A percentile compares a stretch with the other conserved stretches of the same genome.
phyloP scores from a whole-genome alignment of 1,140 invertebrate genomes.

The Saccostrea glomerata region DNA sequence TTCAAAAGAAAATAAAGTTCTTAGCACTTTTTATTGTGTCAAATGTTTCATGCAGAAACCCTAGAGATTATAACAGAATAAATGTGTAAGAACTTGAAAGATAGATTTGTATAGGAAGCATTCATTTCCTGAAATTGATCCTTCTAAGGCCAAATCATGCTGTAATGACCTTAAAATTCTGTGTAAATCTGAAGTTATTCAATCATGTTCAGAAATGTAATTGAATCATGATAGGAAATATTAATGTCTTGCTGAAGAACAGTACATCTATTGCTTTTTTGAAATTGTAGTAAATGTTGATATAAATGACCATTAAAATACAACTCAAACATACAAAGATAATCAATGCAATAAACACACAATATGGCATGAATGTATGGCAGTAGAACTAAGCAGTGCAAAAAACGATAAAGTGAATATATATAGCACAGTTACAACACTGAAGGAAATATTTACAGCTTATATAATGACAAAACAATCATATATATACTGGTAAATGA shows the following conservation, averaged over 20 bases:
- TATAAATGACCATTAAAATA: neutral
- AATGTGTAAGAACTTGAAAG: too few species aligned
- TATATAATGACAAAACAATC: neutral
- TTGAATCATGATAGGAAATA: too few species aligned
- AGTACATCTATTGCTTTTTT: slow-evolving; percentile 6
- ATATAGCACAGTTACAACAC: neutral
- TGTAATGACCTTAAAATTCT: neutral
- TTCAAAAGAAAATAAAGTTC: too few species aligned
- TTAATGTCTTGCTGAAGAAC: neutral
- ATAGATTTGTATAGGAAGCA: too few species aligned
- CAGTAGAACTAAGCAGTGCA: slow-evolving; percentile 4
- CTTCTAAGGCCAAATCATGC: neutral
- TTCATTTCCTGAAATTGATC: too few species aligned
- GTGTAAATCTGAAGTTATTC: too few species aligned
- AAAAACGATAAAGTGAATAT: neutral
- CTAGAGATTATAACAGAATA: too few species aligned
- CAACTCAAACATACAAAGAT: neutral
- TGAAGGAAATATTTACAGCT: neutral
- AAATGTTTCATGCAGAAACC: too few species aligned
- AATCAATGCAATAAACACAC: neutral
- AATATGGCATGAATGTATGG: slow-evolving; percentile 16
- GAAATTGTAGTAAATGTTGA: slow-evolving; percentile 16
- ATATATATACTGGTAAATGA: neutral
- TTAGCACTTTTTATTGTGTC: too few species aligned
- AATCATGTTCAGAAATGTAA: too few species aligned